A percentile compares a stretch with the other conserved stretches of the same genome.
Evolutionary conservation across 2,888 invertebrate genomes (phyloP).

Genomic region (Eristalis pertinax): DNA sequence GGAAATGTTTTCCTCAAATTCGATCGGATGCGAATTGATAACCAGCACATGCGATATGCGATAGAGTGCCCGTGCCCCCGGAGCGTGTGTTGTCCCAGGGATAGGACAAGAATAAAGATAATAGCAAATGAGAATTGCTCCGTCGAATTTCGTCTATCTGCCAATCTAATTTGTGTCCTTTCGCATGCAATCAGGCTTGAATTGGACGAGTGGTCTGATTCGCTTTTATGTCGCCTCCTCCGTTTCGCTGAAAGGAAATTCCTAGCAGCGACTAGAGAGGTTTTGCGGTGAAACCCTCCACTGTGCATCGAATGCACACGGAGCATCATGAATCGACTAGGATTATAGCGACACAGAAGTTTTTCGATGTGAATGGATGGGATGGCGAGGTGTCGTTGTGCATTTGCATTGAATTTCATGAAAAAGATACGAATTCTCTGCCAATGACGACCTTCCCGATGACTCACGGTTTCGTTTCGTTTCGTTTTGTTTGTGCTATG

Average conservation of each 20-base stretch:
- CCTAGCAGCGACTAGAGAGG: neutral
- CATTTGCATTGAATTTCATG: neutral
- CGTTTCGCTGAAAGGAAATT: neutral
- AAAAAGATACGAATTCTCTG: neutral
- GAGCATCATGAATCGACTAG: neutral
- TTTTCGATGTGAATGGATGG: neutral
- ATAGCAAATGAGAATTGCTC: conserved; percentile 19
- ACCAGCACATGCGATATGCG: conserved; percentile 26
- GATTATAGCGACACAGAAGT: neutral
- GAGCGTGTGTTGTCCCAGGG: conserved; percentile 3
- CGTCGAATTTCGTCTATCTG: neutral
- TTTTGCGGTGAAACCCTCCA: too few relatives aligned
- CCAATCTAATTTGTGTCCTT: conserved; percentile 36
- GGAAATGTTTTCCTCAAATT: conserved; percentile 43
- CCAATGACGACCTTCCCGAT: neutral
- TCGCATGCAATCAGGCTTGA: neutral
- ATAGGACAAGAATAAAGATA: conserved; percentile 31
- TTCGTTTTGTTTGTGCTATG: neutral
- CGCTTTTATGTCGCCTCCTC: neutral
- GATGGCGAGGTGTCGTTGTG: neutral
- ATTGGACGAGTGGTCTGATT: neutral
- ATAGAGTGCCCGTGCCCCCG: too few relatives aligned
- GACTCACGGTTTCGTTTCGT: neutral
- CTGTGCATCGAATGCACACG: neutral
- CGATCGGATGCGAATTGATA: conserved; percentile 52